A percentile compares a stretch with the other conserved stretches of the same genome.
These are phyloP conservation scores for Glomeris marginata DNA, from an alignment of 2,888 invertebrate genomes.

Conservation along the genomic window DNA sequence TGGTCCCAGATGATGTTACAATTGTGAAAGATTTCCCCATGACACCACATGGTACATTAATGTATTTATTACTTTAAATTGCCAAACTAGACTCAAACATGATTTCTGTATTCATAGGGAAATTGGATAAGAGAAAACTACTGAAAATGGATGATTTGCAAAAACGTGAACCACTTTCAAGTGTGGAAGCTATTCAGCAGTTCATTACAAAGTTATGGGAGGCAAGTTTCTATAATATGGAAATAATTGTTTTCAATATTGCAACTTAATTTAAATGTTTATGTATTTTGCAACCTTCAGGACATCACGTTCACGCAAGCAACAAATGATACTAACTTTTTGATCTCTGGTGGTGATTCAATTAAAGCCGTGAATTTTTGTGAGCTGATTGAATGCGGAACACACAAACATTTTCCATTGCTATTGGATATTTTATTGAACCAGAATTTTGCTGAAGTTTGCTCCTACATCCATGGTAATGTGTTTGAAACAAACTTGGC, in stretches of 20 bases:
- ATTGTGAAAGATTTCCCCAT: conserved; percentile 23
- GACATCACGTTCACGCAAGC: neutral
- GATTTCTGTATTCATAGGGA: conserved; percentile 10
- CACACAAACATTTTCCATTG: conserved; percentile 19
- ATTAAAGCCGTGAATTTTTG: conserved; percentile 48
- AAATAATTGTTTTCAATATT: no score
- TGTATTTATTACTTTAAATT: neutral
- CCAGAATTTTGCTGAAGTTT: conserved; percentile 20
- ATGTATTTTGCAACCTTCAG: neutral
- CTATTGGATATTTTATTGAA: conserved; percentile 27
- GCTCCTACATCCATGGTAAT: conserved; percentile 16
- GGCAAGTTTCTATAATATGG: neutral
- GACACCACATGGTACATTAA: conserved; percentile 16
- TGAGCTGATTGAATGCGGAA: conserved; percentile 36
- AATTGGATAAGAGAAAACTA: conserved; percentile 14
- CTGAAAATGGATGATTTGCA: neutral
- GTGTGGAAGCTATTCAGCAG: neutral
- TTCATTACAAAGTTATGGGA: neutral
- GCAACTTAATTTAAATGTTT: conserved; percentile 14
- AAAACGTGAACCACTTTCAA: neutral
- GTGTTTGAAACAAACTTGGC: neutral
- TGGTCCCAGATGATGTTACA: conserved; percentile 22
- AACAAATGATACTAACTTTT: conserved; percentile 22
- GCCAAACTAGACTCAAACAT: neutral
- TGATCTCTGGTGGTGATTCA: conserved; percentile 49